These are phyloP conservation scores for Cylindroiulus punctatus DNA, from an alignment of 2,888 invertebrate genomes.

Conservation along the genomic window DNA sequence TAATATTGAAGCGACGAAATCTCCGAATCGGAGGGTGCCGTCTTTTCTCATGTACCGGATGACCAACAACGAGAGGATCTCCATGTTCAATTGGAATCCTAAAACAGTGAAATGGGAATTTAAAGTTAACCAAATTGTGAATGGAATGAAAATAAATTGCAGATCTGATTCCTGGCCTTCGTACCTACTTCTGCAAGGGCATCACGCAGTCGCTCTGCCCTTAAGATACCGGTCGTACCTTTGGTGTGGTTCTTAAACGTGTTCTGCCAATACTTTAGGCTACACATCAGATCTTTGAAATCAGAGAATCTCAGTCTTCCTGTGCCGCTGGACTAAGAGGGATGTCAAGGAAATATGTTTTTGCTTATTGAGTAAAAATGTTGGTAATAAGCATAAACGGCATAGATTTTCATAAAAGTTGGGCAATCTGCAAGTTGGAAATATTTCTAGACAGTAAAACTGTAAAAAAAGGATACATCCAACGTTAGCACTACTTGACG, in stretches of 20 bases:
- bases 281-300: slow-evolving; percentile 91
- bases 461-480: slow-evolving; percentile 77
- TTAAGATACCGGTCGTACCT: slow-evolving; percentile 88
- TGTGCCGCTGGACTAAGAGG: slow-evolving; percentile 75
- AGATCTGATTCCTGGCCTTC: slow-evolving; percentile 60
- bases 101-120: slow-evolving; percentile 57
- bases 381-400: too few relatives aligned
- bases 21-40: slow-evolving; percentile 89
- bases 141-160: not conserved
- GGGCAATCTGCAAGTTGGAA: too few relatives aligned
- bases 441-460: slow-evolving; percentile 44
- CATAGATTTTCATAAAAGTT: too few relatives aligned
- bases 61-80: slow-evolving; percentile 82
- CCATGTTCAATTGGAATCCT: slow-evolving; percentile 86
- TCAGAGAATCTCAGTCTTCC: slow-evolving; percentile 85
- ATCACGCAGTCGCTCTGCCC: slow-evolving; percentile 85
- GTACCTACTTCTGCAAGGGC: slow-evolving; percentile 83
- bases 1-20: slow-evolving; percentile 89
- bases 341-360: slow-evolving; percentile 25
- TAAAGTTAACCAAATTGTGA: not conserved
- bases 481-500: slow-evolving; percentile 87
- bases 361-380: too few relatives aligned
- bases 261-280: slow-evolving; percentile 89
- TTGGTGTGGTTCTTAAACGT: slow-evolving; percentile 89
- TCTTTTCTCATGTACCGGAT: slow-evolving; percentile 91